A percentile compares a stretch with the other conserved stretches of the same genome.
phyloP scores from a whole-genome alignment of 2,888 invertebrate genomes.

The Cryptophagus acutangulus region DNA sequence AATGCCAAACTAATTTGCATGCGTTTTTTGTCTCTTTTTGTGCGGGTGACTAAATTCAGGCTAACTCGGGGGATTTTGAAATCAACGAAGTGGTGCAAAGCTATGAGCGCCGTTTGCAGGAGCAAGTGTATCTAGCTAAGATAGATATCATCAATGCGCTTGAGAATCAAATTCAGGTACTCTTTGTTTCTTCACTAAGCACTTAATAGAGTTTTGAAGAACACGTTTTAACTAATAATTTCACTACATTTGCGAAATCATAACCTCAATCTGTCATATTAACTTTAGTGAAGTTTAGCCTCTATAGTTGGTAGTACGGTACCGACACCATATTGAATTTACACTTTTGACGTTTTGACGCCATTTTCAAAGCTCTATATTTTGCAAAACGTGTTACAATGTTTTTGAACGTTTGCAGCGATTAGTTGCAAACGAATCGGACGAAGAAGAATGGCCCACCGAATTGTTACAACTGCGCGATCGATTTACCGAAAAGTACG shows the following conservation, averaged over 20 bases:
- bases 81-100: slow-evolving; percentile 46
- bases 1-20: too few relatives aligned
- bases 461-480: slow-evolving; percentile 69
- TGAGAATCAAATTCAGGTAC: slow-evolving; percentile 71
- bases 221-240: too few relatives aligned
- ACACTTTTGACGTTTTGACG: too few relatives aligned
- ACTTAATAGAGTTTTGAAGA: too few relatives aligned
- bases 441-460: slow-evolving; percentile 71
- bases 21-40: slow-evolving; percentile 14
- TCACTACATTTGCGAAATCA: too few relatives aligned
- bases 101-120: slow-evolving; percentile 55
- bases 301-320: too few relatives aligned
- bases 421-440: slow-evolving; percentile 62
- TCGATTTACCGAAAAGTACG: slow-evolving; percentile 65
- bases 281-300: too few relatives aligned
- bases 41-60: slow-evolving; percentile 18
- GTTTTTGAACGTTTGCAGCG: slow-evolving; percentile 50
- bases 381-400: not conserved
- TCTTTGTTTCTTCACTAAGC: not conserved
- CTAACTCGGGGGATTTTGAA: slow-evolving; percentile 43
- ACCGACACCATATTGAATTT: too few relatives aligned
- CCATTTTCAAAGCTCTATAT: too few relatives aligned
- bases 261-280: too few relatives aligned
- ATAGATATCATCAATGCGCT: slow-evolving; percentile 65
- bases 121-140: slow-evolving; percentile 60